Base-by-base conservation (phyloP, 2,797 vertebrate species). In the Sebastiscus tertius region DNA sequence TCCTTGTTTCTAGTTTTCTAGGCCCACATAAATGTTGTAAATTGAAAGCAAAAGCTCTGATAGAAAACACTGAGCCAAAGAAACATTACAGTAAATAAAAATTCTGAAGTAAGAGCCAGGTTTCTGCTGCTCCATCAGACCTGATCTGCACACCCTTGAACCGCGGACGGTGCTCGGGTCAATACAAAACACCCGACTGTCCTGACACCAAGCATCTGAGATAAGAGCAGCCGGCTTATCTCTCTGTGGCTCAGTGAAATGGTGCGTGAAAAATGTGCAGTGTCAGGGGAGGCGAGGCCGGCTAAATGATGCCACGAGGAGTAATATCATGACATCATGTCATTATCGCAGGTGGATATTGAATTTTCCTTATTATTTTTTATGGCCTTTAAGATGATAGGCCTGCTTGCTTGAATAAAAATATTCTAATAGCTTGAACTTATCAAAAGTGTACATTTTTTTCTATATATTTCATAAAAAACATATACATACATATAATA, bases 151-250 rank as follows among this genome's bases (percentile, higher is more conserved):
- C 79, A 90, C 75, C 70, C 79, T 84, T 87, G 79, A 87, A 87
- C 79, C 12, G 8, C 20, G 5, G 58, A 58, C 66, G 18, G 16
- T 16, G 14, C 65, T 70, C 1, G 33, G 87, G 90, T 90, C 88
- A 85, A 78, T 71, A 81, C 86, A 77, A 83, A 92, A 67, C 88
- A 62, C 56, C 36, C 3, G 3, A 65, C 77, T 77, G 84, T 87
- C 83, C 88, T 61, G 77, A 88, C 75, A 75, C 7, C 8, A 36
- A 87, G 87, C 89, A 82, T 88, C 87, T 61, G 87, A 88, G 93
- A 94, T 93, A 93, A 91, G 89, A 85, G 86, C 75, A 79, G 87
- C 42, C 56, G 24, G 75, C 87, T 91, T 93, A 93, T 94, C 93
- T 89, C 76, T 22, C 39, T 74, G 89, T 76, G 88, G 87, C 89